Percentiles rank a stretch among this genome's conserved stretches.
phyloP scores from a whole-genome alignment of 2,888 invertebrate genomes.

The Willowsia nigromaculata region DNA sequence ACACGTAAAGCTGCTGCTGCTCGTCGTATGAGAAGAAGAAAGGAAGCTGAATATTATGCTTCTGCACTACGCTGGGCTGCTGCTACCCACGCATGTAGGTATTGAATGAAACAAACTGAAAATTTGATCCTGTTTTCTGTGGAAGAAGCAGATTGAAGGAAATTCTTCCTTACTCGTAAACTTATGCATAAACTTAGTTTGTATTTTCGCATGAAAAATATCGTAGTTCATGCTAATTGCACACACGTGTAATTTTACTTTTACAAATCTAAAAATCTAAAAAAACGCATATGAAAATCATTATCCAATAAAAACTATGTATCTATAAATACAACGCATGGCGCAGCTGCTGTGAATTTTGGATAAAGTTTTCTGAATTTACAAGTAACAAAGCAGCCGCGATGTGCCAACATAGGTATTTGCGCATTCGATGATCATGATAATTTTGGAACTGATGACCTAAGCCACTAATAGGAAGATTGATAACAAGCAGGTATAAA shows the following conservation, averaged over 20 bases:
- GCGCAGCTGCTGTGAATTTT: conserved; percentile 5
- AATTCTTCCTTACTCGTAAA: no score
- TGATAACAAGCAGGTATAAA: background rate
- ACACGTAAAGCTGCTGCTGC: background rate
- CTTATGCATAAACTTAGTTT: background rate
- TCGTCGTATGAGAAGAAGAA: background rate
- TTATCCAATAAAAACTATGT: background rate
- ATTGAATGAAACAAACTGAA: no score
- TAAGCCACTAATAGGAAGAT: background rate
- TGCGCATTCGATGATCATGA: background rate
- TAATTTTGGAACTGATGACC: background rate
- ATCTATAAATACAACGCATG: no score
- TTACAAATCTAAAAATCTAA: no score
- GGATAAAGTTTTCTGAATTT: background rate
- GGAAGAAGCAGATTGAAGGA: no score
- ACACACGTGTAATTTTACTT: background rate
- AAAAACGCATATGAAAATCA: background rate
- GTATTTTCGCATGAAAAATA: background rate
- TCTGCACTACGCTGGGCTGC: background rate
- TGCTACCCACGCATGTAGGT: background rate
- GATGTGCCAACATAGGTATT: background rate
- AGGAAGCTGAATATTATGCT: background rate
- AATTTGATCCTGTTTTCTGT: no score
- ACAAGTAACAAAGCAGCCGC: background rate
- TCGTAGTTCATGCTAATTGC: background rate